Percentiles rank a stretch among this genome's conserved stretches.
phyloP scores from a whole-genome alignment of 2,888 invertebrate species.

The Hirtodrosophila histrioides region DNA sequence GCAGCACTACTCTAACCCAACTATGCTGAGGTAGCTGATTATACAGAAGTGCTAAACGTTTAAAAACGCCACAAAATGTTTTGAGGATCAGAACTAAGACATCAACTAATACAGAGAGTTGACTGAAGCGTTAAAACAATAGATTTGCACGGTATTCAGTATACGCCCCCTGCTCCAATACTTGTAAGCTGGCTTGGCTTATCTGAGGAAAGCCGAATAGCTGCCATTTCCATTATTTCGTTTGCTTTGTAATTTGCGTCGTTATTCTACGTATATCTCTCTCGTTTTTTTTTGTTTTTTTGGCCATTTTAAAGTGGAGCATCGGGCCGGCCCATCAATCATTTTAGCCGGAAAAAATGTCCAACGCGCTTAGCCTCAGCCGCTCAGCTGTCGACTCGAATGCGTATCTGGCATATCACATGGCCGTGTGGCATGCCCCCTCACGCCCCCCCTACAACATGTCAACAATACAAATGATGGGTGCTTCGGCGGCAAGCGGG shows the following conservation, averaged over 20 bases:
- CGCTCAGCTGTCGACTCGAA: conserved; percentile 68
- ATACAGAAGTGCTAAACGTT: too few species aligned
- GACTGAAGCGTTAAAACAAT: too few species aligned
- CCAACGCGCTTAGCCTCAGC: conserved; percentile 37
- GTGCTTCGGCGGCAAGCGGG: conserved; percentile 55
- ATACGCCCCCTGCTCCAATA: too few species aligned
- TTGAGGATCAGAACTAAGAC: too few species aligned
- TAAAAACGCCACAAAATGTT: too few species aligned
- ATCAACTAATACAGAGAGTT: too few species aligned
- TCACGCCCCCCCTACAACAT: conserved; percentile 39
- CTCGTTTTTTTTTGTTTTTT: conserved; percentile 25
- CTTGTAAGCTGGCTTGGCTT: conserved; percentile 13
- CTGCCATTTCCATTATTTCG: conserved; percentile 42
- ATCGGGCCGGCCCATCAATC: conserved; percentile 68
- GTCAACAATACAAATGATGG: conserved; percentile 79
- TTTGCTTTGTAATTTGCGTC: conserved; percentile 57
- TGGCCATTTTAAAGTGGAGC: conserved; percentile 69
- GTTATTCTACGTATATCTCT: conserved; percentile 49
- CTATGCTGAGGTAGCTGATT: too few species aligned
- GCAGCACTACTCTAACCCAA: too few species aligned
- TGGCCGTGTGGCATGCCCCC: conserved; percentile 31
- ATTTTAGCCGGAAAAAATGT: conserved; percentile 54
- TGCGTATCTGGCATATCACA: conserved; percentile 66
- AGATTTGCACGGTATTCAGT: background rate
- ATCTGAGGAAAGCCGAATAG: conserved; percentile 34